Conservation (phyloP, 2,113 vertebrate species). For the Tympanuchus pallidicinctus region DNA sequence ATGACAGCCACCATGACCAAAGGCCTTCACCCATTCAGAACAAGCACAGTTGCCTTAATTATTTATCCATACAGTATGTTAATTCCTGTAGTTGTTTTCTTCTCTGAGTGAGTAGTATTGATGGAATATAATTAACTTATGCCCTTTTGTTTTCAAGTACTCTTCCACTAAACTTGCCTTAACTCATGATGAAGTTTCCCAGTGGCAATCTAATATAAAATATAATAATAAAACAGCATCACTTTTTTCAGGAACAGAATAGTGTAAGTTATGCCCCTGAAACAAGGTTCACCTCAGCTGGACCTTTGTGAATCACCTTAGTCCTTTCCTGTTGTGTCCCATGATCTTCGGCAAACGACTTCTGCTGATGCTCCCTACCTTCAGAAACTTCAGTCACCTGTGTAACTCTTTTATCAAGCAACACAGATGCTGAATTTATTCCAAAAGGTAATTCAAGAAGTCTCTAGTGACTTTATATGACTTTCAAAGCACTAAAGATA, state of each 20-base stretch:
- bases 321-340: background rate
- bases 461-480: conserved; percentile 7
- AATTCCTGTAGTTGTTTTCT: background rate
- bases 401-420: background rate
- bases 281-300: background rate
- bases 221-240: background rate
- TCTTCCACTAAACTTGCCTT: background rate
- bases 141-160: background rate
- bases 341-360: background rate
- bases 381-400: conserved; percentile 11
- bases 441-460: conserved; percentile 20
- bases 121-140: background rate
- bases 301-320: background rate
- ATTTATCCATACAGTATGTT: background rate
- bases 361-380: background rate
- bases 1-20: background rate
- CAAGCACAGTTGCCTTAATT: background rate
- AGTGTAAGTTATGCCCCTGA: background rate
- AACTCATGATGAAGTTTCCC: background rate
- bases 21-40: background rate
- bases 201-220: background rate
- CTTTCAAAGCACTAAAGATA: conserved; percentile 45
- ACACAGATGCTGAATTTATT: conserved; percentile 25
- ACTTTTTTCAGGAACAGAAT: background rate
- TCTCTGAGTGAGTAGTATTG: background rate